phyloP scores from a whole-genome alignment of 2,797 vertebrate species.

The Spea hammondii region DNA sequence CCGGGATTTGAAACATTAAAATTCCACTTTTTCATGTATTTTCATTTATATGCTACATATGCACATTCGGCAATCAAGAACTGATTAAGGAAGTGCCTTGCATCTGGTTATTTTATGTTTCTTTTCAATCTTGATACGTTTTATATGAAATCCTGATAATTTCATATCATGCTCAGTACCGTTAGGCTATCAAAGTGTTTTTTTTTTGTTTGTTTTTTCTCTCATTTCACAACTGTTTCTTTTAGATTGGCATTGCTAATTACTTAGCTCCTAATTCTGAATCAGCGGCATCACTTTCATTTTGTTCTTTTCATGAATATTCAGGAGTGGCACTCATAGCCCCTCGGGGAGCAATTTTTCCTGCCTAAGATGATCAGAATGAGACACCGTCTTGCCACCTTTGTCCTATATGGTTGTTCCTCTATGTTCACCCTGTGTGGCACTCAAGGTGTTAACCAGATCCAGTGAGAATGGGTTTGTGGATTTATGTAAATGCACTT shows the following conservation, averaged over 20 bases:
- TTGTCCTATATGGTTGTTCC: constrained; percentile 2
- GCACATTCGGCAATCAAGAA: too few species aligned
- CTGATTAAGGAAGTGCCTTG: too few species aligned
- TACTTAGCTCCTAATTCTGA: background rate
- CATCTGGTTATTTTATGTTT: too few species aligned
- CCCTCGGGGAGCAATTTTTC: background rate
- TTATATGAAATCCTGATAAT: too few species aligned
- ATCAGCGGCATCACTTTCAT: constrained; percentile 15
- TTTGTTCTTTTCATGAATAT: constrained; percentile 29
- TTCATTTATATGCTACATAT: too few species aligned
- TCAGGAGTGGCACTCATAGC: constrained; percentile 14
- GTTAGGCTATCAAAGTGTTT: too few species aligned
- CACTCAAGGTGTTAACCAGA: background rate
- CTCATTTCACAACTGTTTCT: background rate
- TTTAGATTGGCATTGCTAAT: background rate
- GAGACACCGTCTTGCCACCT: background rate
- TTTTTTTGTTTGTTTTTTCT: too few species aligned
- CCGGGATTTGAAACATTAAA: too few species aligned
- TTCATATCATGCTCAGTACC: too few species aligned
- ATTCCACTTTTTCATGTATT: too few species aligned
- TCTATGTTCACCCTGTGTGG: background rate
- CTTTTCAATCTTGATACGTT: too few species aligned
- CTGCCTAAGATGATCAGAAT: constrained; percentile 3
- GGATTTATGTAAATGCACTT: constrained; percentile 7
- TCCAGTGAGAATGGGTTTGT: background rate